Evolutionary conservation across 2,797 vertebrate genomes (phyloP), one percentile per base, ranked within the genome.

Genomic region (Pterois miles): DNA sequence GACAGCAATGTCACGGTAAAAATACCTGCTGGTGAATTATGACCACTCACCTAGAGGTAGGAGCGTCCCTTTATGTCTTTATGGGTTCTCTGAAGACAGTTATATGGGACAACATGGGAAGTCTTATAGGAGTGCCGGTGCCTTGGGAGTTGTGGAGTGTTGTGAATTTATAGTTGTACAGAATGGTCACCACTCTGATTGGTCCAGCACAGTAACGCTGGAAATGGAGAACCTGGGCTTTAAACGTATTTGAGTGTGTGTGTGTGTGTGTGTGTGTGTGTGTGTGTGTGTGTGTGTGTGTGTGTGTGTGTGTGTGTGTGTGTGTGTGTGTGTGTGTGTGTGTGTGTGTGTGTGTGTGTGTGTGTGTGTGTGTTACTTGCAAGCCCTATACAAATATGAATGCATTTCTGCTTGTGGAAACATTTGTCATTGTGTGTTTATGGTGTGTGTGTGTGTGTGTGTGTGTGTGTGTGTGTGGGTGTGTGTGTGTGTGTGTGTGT

Each of bases 31-130:
- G 38, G 65, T 92, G 91, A 94, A 50, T 92, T 93, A 94, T 81
- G 88, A 92, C 68, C 91, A 90, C 91, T 93, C 91, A 91, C 84
- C 89, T 66, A 69, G 86, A 87, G 84, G 85, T 81, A 76, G 84
- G 81, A 89, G 79, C 71, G 34, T 91, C 91, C 86, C 88, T 92
- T 93, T 92, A 91, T 93, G 88, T 92, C 91, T 93, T 93, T 91
- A 93, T 92, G 86, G 88, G 76, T 86, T 84, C 87, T 86, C 86
- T 84, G 81, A 89, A 89, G 91, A 91, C 89, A 88, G 85, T 93
- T 93, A 91, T 91, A 91, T 82, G 86, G 79, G 85, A 90, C 88
- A 92, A 92, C 90, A 90, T 84, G 82, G 88, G 87, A 83, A 90
- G 86, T 84, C 89, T 89, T 92, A 89, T 86, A 88, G 90, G 85